Base-by-base conservation (phyloP, 1,140 invertebrate species). In the Campoletis sonorensis region DNA sequence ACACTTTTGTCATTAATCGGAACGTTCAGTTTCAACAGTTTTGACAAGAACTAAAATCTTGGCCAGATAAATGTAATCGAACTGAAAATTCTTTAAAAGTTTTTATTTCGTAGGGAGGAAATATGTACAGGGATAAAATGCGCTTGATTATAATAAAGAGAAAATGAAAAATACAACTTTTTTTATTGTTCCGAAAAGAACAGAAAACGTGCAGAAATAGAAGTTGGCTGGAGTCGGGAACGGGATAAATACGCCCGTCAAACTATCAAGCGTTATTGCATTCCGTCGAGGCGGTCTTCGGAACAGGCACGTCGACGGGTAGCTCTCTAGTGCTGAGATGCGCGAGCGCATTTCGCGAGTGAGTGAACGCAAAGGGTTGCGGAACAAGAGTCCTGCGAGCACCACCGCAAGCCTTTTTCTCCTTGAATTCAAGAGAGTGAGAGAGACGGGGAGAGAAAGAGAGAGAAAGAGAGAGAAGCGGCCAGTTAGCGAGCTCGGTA, bases 401-500 rank as follows among this genome's bases (percentile, higher is more conserved):
- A 70, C 67, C 16, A 27, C 67, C 67, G 27, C 67, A 70, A 70
- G 67, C 67, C 30, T n/a, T 70, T 70, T 70, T 33, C 67, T 33
- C 27, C 13, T 11, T 70, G 23, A 64, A 26, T 26, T 23, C 23
- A 40, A 33, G 79, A 37, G 75, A 78, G 79, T 54, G 82, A 54
- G 68, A 26, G 67, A 45, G 76, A 40, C n/a, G n/a, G 54, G 30
- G 70, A 67, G 75, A 61, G 71, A 68, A 49, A 45, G 49, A 18
- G 33, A 71, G 64, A 80, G 30, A n/a, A 72, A 76, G 33, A 64
- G 51, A 54, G 77, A 70, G 70, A 80, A 70, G 77, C 54, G 68
- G 80, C 76, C 68, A 45, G 75, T 49, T 80, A 72, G 68, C 84
- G 79, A 30, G 80, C 84, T 85, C 84, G 85, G 83, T 86, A 89